Evolutionary conservation across 2,113 vertebrate species (phyloP), one percentile per base, ranked within the genome.

Genomic region (human (Homo sapiens)): DNA sequence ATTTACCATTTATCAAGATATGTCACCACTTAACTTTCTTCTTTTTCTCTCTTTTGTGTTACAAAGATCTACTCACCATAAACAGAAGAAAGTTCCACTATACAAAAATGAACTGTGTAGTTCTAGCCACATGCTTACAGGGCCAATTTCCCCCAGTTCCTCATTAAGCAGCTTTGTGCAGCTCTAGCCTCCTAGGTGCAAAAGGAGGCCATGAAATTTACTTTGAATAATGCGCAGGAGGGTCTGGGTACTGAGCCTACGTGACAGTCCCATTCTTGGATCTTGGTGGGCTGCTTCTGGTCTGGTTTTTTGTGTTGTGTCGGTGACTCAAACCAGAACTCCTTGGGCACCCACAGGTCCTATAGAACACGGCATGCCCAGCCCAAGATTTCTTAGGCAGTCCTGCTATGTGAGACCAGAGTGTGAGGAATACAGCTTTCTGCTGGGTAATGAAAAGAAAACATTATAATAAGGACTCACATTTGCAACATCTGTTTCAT

Each of bases 401-500:
- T n/a, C 59, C 22, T 10, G 68, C 45, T 93, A 1, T 57, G 8
- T 38, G 70, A 48, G 64, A 35, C 52, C 12, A 48, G 50, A 59
- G 57, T 17, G 50, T 88, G 90, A 40, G 73, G 40, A 85, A 70
- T 35, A 12, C n/a, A 79, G 70, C 59, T 93, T 92, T 97, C 94
- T 95, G 70, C 40, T 79, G 84, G 94, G 76, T 68, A 95, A 94
- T 85, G 90, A 95, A 78, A 97, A 94, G 95, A 97, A 97, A 96
- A 95, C 70, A 96, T 90, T 96, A 76, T 92, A 64, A 92, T 84
- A 97, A 87, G 84, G 75, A 92, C 80, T 96, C 73, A 68, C 25
- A 66, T 95, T 98, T 94, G 80, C 59, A 95, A 78, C 95, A 79
- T 95, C 92, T 97, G 97, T 94, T 97, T 96, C 88, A 96, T 97